These are phyloP conservation scores for Chouioia cunea DNA, from an alignment of 2,888 invertebrate species.

Conservation along the genomic window DNA sequence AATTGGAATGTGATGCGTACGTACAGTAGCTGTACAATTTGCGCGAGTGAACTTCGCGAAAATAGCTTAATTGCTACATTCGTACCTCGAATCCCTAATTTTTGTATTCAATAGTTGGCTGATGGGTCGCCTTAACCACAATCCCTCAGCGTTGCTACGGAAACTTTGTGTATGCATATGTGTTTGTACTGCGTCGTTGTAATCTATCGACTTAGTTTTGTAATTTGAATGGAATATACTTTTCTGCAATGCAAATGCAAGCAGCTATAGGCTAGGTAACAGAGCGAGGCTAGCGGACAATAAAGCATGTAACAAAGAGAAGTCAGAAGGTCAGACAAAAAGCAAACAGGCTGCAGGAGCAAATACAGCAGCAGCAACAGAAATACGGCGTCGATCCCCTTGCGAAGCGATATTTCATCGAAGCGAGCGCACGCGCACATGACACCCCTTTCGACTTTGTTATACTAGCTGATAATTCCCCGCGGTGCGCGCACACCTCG, in stretches of 20 bases:
- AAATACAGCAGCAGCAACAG: too few species aligned
- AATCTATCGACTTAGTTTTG: too few species aligned
- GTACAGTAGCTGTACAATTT: neutral
- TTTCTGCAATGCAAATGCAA: too few species aligned
- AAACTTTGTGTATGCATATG: too few species aligned
- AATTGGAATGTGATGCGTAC: conserved; percentile 17
- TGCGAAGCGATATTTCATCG: conserved; percentile 37
- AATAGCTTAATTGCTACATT: too few species aligned
- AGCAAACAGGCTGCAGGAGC: neutral
- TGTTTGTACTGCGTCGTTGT: too few species aligned
- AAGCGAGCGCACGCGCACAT: conserved; percentile 27
- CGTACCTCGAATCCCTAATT: neutral
- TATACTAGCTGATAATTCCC: conserved; percentile 50
- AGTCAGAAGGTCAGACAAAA: neutral
- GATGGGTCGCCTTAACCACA: too few species aligned
- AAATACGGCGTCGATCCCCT: neutral
- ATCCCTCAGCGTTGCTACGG: too few species aligned
- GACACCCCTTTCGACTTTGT: conserved; percentile 25
- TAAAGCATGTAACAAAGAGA: neutral
- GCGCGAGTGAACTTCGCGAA: too few species aligned
- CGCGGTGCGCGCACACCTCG: conserved; percentile 37
- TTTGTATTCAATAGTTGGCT: neutral
- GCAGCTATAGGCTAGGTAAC: neutral
- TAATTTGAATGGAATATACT: too few species aligned
- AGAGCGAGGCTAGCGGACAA: neutral